These are phyloP conservation scores for Dryocosmus kuriphilus DNA, from an alignment of 2,888 invertebrate species.

Conservation along the genomic window DNA sequence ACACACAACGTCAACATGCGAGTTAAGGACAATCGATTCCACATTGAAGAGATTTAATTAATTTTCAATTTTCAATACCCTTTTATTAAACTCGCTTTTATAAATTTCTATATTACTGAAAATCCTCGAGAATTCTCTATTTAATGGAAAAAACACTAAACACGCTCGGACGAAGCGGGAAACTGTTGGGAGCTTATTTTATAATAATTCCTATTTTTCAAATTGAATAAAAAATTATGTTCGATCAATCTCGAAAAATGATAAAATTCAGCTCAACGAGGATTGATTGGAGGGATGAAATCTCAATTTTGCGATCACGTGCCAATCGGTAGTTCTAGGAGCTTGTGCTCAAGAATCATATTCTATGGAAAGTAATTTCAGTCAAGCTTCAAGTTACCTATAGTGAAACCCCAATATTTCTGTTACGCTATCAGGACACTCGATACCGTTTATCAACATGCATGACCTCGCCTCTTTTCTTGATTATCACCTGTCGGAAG, in stretches of 20 bases:
- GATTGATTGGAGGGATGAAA: background rate
- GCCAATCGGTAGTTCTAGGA: constrained; percentile 1
- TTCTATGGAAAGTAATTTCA: constrained; percentile 33
- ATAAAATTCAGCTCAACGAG: background rate
- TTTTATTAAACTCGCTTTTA: background rate
- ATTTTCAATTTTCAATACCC: background rate
- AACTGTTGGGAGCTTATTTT: no score
- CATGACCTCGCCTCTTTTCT: constrained; percentile 12
- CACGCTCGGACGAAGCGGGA: no score
- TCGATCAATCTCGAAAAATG: no score
- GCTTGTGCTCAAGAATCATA: background rate
- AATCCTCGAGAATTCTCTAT: background rate
- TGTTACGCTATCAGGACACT: constrained; percentile 14
- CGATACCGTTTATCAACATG: constrained; percentile 31
- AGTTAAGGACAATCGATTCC: background rate
- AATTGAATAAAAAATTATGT: no score
- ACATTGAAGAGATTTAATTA: background rate
- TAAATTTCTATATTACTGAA: background rate
- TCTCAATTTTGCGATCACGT: background rate
- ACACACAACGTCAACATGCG: background rate
- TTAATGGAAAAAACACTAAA: background rate
- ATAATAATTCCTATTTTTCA: no score
- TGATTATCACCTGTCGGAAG: constrained; percentile 30
- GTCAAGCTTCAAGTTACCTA: constrained; percentile 12
- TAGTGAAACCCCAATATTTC: background rate